These are phyloP conservation scores for Caenorhabditis virilis DNA, from an alignment of 2,888 invertebrate species.

Conservation along the genomic window DNA sequence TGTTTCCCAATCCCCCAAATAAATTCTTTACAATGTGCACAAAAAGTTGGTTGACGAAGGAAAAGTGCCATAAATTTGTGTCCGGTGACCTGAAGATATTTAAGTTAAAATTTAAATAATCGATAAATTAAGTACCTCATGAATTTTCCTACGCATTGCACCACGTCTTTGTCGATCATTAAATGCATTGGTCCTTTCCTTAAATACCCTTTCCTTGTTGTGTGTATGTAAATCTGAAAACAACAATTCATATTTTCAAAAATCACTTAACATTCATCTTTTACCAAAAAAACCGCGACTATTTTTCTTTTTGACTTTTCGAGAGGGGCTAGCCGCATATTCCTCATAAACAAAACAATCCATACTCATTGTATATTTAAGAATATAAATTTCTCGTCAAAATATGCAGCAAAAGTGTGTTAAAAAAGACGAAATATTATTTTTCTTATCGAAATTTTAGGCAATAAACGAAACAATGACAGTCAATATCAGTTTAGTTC, in stretches of 20 bases:
- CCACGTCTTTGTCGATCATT: conserved; percentile 85
- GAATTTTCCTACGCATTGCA: conserved; percentile 95
- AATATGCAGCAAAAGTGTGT: too few species aligned
- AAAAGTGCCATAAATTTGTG: conserved; percentile 99
- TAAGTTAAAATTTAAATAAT: background rate
- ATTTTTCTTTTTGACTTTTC: conserved; percentile 34
- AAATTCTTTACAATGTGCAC: conserved; percentile 97
- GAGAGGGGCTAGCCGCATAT: conserved; percentile 19
- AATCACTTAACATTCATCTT: too few species aligned
- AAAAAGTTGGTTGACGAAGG: conserved; percentile 97
- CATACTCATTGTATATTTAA: conserved; percentile 5
- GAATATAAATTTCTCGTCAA: too few species aligned
- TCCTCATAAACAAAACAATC: conserved; percentile 36
- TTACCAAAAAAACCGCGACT: conserved; percentile 26
- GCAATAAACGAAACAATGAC: too few species aligned
- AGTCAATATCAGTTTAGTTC: too few species aligned
- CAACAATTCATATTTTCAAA: background rate
- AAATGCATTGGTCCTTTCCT: conserved; percentile 85
- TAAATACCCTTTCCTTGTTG: conserved; percentile 80
- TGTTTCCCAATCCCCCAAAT: conserved; percentile 80
- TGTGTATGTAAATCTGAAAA: conserved; percentile 27
- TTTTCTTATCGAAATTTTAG: too few species aligned
- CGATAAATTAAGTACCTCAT: conserved; percentile 70
- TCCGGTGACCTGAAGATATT: conserved; percentile 80
- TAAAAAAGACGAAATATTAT: too few species aligned